Evolutionary conservation across 2,113 vertebrate species (phyloP), one percentile per base, ranked within the genome.

Genomic region (Xiphophorus hellerii): DNA sequence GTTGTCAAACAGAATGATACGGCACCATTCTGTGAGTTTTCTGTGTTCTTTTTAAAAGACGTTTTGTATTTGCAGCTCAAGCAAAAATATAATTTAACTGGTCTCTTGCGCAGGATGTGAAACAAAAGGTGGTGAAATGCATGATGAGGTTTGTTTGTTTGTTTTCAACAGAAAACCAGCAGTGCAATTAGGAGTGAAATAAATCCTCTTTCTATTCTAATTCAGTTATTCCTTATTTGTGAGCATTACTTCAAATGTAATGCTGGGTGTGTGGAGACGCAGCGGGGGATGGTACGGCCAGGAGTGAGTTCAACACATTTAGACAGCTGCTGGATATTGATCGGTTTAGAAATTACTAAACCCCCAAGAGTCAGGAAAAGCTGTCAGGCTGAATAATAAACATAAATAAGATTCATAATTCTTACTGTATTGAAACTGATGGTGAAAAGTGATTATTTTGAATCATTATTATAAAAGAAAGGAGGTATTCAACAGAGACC

Each of bases 321-420:
- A 72, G 78, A 72, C 76, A 77, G 81, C 62, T 1, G 28, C 84
- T 85, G 79, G 58, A 28, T 87, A 92, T 88, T 83, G 89, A 92
- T 92, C 80, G 71, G 30, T 73, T 86, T 25, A 62, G 81, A 85
- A 88, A 88, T 89, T 5, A 87, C 80, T 84, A 81, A 87, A 83
- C 65, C 78, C 72, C 44, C 54, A 54, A 51, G 81, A 81, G 82
- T 73, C 70, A 39, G 30, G 75, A 33, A 69, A 78, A 42, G 75
- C 71, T 74, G 64, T 84, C 84, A 54, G 78, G 76, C 42, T 71
- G 77, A 67, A 15, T 0, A 87, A 83, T 13, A n/a, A 31, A 37
- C 35, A 70, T 33, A 61, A 82, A 78, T 73, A 77, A 62, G 29
- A 61, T 0, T 1, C 22, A 30, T 42, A 69, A 51, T 67, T 67